Evolutionary conservation across 2,888 invertebrate genomes (phyloP), one percentile per base, ranked within the genome.

Genomic region (Drosophila colorata): DNA sequence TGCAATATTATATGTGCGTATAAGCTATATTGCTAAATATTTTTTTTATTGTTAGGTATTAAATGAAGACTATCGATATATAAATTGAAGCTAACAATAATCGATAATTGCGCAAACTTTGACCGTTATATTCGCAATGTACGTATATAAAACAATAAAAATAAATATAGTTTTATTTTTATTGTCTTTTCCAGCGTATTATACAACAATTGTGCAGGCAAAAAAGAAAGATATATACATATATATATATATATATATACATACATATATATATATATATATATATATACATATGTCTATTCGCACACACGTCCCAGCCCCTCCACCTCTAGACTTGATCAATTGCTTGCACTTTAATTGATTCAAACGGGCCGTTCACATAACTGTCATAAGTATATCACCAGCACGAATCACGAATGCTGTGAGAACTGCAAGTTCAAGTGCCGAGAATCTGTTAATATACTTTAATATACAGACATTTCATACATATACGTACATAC

Each of bases 311-410:
- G 8, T 8, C 9, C 9, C 41, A 23, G 33, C 37, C 44, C 31
- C 40, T 49, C 46, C 41, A 6, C 16, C 7, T n/a, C 16, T 16
- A 46, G 13, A 33, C 53, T 51, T 35, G 47, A 80, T 75, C 70
- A 78, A 69, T 80, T 78, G 63, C 57, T 63, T 68, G 61, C 69
- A 66, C 57, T 64, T 76, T 73, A 82, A 82, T 81, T 82, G 87
- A 73, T 43, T 85, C 85, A 87, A 87, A 82, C 55, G 64, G 23
- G 69, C 82, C 82, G 87, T 40, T 69, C 33, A 46, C 43, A 72
- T 57, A 60, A 66, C 43, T 41, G 52, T 38, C 52, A 69, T 37
- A 52, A 35, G 33, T 55, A 49, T 16, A 53, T 47, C 51, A 56
- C 37, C 20, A 28, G 35, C 33, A 35, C 8, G 31, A 41, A 31